phyloP scores from a whole-genome alignment of 2,888 invertebrate species.

The Heliothis peltigera region DNA sequence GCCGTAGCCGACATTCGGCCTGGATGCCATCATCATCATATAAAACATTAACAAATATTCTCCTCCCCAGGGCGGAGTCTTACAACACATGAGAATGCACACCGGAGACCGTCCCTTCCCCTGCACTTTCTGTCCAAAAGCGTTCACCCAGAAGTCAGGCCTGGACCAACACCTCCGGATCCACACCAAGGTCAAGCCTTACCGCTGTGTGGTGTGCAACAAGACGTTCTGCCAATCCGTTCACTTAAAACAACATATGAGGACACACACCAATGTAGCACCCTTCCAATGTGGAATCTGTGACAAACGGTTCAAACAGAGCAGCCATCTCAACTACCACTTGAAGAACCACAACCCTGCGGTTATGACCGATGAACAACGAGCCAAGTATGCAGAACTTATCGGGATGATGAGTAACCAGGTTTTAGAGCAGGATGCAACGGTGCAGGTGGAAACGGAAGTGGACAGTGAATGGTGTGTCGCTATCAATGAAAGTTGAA shows the following conservation, averaged over 20 bases:
- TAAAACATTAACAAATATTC: too few relatives aligned
- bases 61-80: slow-evolving; percentile 74
- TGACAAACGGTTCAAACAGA: slow-evolving; percentile 81
- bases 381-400: slow-evolving; percentile 69
- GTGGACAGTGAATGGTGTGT: slow-evolving; percentile 48
- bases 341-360: slow-evolving; percentile 79
- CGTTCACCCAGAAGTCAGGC: slow-evolving; percentile 86
- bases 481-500: slow-evolving; percentile 27
- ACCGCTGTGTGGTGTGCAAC: slow-evolving; percentile 82
- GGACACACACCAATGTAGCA: slow-evolving; percentile 83
- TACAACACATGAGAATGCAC: slow-evolving; percentile 83
- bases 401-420: slow-evolving; percentile 63
- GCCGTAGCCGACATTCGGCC: too few relatives aligned
- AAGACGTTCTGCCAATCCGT: slow-evolving; percentile 85
- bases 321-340: slow-evolving; percentile 84
- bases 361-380: slow-evolving; percentile 74
- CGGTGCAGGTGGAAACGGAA: slow-evolving; percentile 46
- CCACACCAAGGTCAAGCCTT: slow-evolving; percentile 82
- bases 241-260: slow-evolving; percentile 83
- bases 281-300: slow-evolving; percentile 84
- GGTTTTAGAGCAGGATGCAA: slow-evolving; percentile 28
- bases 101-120: slow-evolving; percentile 81
- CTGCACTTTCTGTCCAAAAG: slow-evolving; percentile 80
- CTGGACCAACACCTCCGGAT: slow-evolving; percentile 84
- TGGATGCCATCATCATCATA: too few relatives aligned